Evolutionary conservation across 2,113 vertebrate genomes (phyloP), one percentile per base, ranked within the genome.

Genomic region (Cyprinodon brontotheroides): DNA sequence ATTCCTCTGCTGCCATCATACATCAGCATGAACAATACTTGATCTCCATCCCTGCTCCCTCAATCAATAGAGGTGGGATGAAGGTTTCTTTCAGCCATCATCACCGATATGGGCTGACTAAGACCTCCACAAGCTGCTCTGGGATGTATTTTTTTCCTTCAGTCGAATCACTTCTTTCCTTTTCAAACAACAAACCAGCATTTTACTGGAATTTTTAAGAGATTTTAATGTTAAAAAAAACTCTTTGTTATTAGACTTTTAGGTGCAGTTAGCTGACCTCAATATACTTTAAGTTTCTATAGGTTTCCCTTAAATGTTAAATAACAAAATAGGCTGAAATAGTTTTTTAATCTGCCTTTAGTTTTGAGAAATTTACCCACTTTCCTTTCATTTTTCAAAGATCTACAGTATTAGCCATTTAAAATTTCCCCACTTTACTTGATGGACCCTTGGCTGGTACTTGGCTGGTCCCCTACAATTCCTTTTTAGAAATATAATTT

Each of bases 1-100:
- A 38, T 68, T 53, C 63, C 22, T 65, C 29, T 39, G 80, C 67
- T 59, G 65, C 48, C 65, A 68, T 72, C 70, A 37, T 37, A 41
- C 12, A 77, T 72, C 75, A 66, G 61, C 65, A 22, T 45, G 10
- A 65, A 61, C 65, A 57, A 67, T 45, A 59, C 57, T 62, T 1
- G 20, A 10, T 2, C 61, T 50, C 59, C 15, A 43, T 72, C 68
- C 53, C 50, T 2, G 20, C 29, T 14, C 65, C 40, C 43, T 50
- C 41, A 69, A 65, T 59, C 61, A 15, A 63, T 22, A 60, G 48
- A 77, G 64, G 60, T 59, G 37, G 74, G 17, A 53, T 45, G 43
- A 45, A 11, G 7, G n/a, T 57, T 57, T 57, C 50, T 57, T 70
- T 68, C 38, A 59, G 39, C 73, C 61, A 70, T 65, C 45, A 57